These are phyloP conservation scores for Eueremaeus valkanovi DNA, from an alignment of 2,888 invertebrate species.

Conservation along the genomic window DNA sequence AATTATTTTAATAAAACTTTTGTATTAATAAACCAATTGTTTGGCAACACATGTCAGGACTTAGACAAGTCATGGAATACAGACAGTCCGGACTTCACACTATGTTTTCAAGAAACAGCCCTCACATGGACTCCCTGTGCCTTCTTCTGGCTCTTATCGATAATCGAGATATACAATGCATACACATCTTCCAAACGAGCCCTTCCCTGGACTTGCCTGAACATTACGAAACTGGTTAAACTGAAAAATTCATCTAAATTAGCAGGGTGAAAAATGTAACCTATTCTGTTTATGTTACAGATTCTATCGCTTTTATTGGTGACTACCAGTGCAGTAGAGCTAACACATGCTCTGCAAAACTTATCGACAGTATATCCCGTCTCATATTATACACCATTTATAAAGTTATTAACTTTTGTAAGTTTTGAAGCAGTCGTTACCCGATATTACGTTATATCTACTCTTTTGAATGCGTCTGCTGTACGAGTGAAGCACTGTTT, in stretches of 20 bases:
- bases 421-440: no score
- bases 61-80: slow-evolving; percentile 69
- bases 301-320: slow-evolving; percentile 3
- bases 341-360: not conserved
- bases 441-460: no score
- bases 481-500: no score
- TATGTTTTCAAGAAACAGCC: slow-evolving; percentile 86
- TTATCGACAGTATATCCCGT: slow-evolving; percentile 55
- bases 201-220: slow-evolving; percentile 44
- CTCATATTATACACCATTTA: slow-evolving; percentile 70
- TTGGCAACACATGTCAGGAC: no score
- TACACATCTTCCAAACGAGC: not conserved
- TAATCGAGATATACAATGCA: slow-evolving; percentile 59
- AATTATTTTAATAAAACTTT: not conserved
- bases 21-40: slow-evolving; percentile 55
- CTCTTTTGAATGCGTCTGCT: no score
- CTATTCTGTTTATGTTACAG: not conserved
- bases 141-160: slow-evolving; percentile 72
- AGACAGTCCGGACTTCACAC: slow-evolving; percentile 74
- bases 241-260: not conserved
- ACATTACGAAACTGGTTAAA: slow-evolving; percentile 42
- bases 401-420: slow-evolving; percentile 76
- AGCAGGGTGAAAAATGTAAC: not conserved
- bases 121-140: slow-evolving; percentile 83
- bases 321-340: not conserved